Base-by-base conservation (phyloP, 1,140 invertebrate genomes). In the Brachionus sp. region DNA sequence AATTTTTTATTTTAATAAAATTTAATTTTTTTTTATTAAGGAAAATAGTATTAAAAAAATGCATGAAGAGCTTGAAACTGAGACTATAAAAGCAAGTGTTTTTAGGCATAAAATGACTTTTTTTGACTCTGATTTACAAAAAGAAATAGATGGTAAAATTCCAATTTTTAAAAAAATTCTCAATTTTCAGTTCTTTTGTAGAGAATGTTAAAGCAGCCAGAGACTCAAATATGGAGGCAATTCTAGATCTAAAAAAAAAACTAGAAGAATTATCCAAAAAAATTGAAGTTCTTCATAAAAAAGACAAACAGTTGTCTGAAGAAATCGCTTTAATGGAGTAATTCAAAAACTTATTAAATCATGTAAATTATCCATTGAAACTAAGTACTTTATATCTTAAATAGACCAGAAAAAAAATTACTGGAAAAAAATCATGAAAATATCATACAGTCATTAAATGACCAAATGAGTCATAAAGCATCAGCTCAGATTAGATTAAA, bases 71-170 rank as follows among this genome's bases (percentile, higher is more conserved):
- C 29, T 80, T 7, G 77, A 80, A 62, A 66, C 33, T 10, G 77
- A 80, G 12, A 80, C 50, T 4, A 80, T 80, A 1, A 80, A 80
- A 66, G 62, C 77, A 42, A 80, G 77, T 44, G 62, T 80, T 62
- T 80, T 62, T 66, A 29, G 77, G 9, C 46, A 80, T 44, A 80
- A 80, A 66, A 66, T 66, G 77, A 44, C 77, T 5, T 80, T 62
- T 62, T 80, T 80, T 57, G 62, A 80, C n/a, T 23, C 12, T 7
- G 77, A 80, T 44, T 37, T 80, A 12, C 53, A 80, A 50, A 16
- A 23, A 80, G 77, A 80, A 35, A 80, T 80, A 12, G 77, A 39
- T 12, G 77, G 77, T 80, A 80, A 80, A 75, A 42, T 37, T 37
- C 0, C 19, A 0, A 29, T 46, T 2, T 77, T 77, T 35, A 1